A percentile compares a stretch with the other conserved stretches of the same genome.
phyloP scores from a whole-genome alignment of 2,888 invertebrate genomes.

The Andrena trimmerana region DNA sequence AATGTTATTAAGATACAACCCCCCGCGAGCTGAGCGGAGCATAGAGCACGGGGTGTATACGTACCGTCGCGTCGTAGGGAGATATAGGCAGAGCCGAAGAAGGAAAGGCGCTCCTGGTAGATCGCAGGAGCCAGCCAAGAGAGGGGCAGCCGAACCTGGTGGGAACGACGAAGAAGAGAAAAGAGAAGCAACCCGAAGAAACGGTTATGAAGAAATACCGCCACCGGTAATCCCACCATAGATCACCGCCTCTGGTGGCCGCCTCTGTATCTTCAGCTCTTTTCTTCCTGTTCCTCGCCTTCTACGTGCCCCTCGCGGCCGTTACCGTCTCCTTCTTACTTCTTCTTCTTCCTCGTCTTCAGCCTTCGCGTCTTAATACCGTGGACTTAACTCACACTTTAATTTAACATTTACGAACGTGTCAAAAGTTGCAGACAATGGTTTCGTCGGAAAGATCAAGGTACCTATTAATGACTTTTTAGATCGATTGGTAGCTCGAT shows the following conservation, averaged over 20 bases:
- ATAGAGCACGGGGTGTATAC: conserved; percentile 72
- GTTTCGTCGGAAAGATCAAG: neutral
- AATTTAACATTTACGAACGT: conserved; percentile 66
- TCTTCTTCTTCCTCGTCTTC: conserved; percentile 39
- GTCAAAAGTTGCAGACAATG: conserved; percentile 3
- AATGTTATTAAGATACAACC: conserved; percentile 86
- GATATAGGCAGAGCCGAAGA: conserved; percentile 74
- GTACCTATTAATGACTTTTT: neutral
- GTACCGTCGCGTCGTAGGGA: conserved; percentile 64
- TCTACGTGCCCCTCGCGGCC: conserved; percentile 9
- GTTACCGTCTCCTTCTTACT: conserved; percentile 37
- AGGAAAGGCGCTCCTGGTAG: conserved; percentile 65
- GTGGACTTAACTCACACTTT: conserved; percentile 82
- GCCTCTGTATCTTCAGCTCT: conserved; percentile 72
- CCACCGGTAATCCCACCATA: conserved; percentile 84
- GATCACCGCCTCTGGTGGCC: conserved; percentile 82
- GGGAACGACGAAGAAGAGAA: conserved; percentile 59
- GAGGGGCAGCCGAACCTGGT: conserved; percentile 45
- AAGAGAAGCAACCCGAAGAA: conserved; percentile 76
- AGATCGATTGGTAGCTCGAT: neutral
- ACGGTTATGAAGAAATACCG: conserved; percentile 85
- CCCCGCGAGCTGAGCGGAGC: conserved; percentile 78
- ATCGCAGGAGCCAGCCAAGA: conserved; percentile 45
- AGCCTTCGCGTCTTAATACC: conserved; percentile 78
- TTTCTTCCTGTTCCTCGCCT: conserved; percentile 55